These are phyloP conservation scores for Oncorhynchus kisutch DNA, from an alignment of 2,113 vertebrate genomes.

Conservation along the genomic window DNA sequence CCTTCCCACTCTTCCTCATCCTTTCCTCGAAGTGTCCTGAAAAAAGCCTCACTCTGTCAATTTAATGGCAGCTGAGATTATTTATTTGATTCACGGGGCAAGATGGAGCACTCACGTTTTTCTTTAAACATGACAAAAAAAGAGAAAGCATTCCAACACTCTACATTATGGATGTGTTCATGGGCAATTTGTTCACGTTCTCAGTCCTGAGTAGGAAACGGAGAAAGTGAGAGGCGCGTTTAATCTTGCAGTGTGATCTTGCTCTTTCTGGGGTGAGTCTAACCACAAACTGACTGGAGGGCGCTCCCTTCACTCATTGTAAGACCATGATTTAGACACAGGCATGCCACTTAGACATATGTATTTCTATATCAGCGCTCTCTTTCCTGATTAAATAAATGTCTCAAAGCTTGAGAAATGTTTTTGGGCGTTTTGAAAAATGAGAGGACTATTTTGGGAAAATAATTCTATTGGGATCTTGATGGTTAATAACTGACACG, in stretches of 20 bases:
- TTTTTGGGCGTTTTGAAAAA: too few relatives aligned
- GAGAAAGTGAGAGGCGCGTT: constrained; percentile 8
- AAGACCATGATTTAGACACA: constrained; percentile 32
- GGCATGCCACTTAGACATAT: constrained; percentile 29
- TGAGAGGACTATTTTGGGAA: too few relatives aligned
- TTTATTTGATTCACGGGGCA: constrained; percentile 34
- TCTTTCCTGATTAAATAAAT: neutral
- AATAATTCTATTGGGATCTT: too few relatives aligned
- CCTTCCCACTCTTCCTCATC: neutral
- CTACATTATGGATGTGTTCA: constrained; percentile 48
- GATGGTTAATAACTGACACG: too few relatives aligned
- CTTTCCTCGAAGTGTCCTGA: constrained; percentile 12
- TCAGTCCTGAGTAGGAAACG: constrained; percentile 21
- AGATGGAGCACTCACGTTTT: constrained; percentile 9
- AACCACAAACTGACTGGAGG: constrained; percentile 20
- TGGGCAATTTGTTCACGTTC: constrained; percentile 43
- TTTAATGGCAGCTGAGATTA: constrained; percentile 42
- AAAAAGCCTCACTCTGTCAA: constrained; percentile 21
- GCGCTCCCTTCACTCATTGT: constrained; percentile 32
- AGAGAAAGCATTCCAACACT: constrained; percentile 26
- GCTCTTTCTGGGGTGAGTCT: constrained; percentile 6
- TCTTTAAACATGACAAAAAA: constrained; percentile 41
- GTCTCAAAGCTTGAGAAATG: too few relatives aligned
- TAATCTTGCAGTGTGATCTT: constrained; percentile 18
- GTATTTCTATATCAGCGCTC: constrained; percentile 7